Evolutionary conservation across 2,888 invertebrate species (phyloP).

Genomic region (Chorisops tibialis): DNA sequence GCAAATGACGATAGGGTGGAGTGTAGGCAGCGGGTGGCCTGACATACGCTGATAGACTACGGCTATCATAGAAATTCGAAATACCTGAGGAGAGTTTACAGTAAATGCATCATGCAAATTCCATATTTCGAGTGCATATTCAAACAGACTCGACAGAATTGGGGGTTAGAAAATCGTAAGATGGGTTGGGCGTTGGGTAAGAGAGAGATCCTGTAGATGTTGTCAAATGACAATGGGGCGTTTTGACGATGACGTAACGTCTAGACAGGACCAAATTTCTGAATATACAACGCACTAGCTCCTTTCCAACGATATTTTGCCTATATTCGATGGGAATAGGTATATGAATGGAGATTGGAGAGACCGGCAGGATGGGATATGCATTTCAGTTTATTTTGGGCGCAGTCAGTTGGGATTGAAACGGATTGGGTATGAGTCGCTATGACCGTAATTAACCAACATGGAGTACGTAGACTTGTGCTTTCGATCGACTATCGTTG

Average conservation of each 20-base stretch:
- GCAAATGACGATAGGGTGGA: neutral
- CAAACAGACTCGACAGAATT: constrained; percentile 14
- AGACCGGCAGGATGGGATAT: no score
- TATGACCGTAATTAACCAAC: no score
- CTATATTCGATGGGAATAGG: neutral
- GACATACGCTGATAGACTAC: constrained; percentile 4
- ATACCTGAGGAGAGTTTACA: constrained; percentile 7
- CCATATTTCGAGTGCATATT: constrained; percentile 29
- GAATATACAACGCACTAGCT: constrained; percentile 23
- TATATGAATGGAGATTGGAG: neutral
- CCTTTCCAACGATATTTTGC: neutral
- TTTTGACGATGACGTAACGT: constrained; percentile 32
- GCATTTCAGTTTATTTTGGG: neutral
- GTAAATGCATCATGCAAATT: constrained; percentile 29
- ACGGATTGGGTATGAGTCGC: neutral
- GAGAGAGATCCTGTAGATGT: constrained; percentile 4
- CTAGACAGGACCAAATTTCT: constrained; percentile 32
- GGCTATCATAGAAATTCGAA: constrained; percentile 8
- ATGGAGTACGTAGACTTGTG: no score
- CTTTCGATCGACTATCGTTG: no score
- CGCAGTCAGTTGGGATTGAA: neutral
- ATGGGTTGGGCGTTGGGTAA: neutral
- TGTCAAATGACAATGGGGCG: constrained; percentile 24
- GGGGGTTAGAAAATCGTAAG: neutral
- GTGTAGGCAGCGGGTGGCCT: no score